Percentiles rank a stretch among this genome's conserved stretches.
These are phyloP conservation scores for Tinamus major DNA, from an alignment of 2,797 vertebrate species.

Conservation along the genomic window DNA sequence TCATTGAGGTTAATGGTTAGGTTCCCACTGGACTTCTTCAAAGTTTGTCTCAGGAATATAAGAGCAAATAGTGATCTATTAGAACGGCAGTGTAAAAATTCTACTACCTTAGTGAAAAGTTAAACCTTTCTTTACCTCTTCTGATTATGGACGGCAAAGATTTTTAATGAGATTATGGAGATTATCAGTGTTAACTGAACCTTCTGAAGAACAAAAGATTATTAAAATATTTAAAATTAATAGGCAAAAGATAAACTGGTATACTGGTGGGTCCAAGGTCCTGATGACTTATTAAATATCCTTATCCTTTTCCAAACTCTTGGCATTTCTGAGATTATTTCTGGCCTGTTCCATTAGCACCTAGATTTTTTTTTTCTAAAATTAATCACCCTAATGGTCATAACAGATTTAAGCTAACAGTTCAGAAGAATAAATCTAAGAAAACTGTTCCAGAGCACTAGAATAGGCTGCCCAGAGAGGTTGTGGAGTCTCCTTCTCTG, in stretches of 20 bases:
- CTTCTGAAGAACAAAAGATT: neutral
- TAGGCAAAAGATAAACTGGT: neutral
- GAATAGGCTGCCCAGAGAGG: no score
- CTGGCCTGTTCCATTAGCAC: neutral
- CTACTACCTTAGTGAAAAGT: neutral
- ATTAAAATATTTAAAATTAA: neutral
- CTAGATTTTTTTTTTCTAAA: neutral
- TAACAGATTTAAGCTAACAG: neutral
- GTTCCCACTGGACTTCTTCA: neutral
- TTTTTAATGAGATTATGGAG: neutral
- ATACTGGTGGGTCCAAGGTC: neutral
- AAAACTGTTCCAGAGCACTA: neutral
- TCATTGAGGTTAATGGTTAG: neutral
- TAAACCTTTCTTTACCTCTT: neutral
- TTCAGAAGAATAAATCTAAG: neutral
- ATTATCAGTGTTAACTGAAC: neutral
- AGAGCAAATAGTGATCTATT: neutral
- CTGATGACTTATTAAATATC: neutral
- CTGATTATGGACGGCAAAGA: neutral
- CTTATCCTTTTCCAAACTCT: neutral
- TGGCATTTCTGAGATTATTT: neutral
- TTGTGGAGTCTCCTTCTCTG: no score
- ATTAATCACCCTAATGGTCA: neutral
- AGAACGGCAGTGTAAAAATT: neutral
- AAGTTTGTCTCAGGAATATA: neutral